Base-by-base conservation (phyloP, 2,888 invertebrate species). In the Chloroclystis v-ata region DNA sequence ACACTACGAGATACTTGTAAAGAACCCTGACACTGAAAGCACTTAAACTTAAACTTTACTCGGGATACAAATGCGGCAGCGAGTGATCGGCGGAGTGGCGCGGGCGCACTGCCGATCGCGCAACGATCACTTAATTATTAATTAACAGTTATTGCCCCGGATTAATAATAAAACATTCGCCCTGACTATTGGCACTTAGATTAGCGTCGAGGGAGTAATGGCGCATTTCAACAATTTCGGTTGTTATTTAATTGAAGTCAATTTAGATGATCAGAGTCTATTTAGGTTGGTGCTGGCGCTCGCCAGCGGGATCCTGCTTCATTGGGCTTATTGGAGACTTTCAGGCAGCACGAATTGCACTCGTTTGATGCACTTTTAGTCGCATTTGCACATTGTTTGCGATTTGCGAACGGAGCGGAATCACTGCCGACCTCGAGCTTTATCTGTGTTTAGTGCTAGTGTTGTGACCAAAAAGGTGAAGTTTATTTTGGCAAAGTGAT, bases 201-300 rank as follows among this genome's bases (percentile, higher is more conserved):
- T 87, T 86, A 87, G 73, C 82, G 81, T 65, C 72, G 87, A 85
- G 87, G 86, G 87, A 84, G 87, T 84, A 83, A 87, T 85, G 85
- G 85, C 86, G 85, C 86, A 85, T 87, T 87, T 86, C 85, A 87
- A 86, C 87, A 86, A 87, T 86, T 87, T 87, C 86, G 86, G 87
- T 87, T 86, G 87, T 87, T 87, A 87, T 87, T 87, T 87, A 87
- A 87, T 87, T 87, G 87, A 87, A 87, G 86, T 86, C 87, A 87
- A 87, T 87, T 87, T 86, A 87, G 86, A 87, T 86, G 87, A 87
- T 87, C 87, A 87, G 86, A 87, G 85, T 87, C 87, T 87, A 87
- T 87, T 87, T 86, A 86, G 87, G 86, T 85, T 86, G 86, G 83
- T 85, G 85, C 85, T 85, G 86, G 83, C 82, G 77, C 78, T 82